Evolutionary conservation across 2,888 invertebrate species (phyloP), one percentile per base, ranked within the genome.

Genomic region (Lacanobia oleracea): DNA sequence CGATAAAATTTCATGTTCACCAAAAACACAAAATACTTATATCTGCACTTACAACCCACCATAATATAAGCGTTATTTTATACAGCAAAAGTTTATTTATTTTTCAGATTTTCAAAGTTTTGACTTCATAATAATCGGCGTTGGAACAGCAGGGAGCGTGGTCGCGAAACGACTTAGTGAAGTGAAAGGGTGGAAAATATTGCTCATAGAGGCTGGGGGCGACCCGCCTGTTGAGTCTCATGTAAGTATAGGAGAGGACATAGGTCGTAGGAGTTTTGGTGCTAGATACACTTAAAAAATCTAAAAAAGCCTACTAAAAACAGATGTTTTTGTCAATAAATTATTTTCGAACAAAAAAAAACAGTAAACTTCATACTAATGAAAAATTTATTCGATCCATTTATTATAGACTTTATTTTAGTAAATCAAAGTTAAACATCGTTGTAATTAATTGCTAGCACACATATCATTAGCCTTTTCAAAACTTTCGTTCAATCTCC

Each of bases 111-210:
- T 51, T 23, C 66, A 80, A 62, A 53, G 70, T 71, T 96, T 90
- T 85, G 97, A 96, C 84, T 97, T 96, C 83, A 95, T 96, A 75
- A 89, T 96, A 84, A 93, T 97, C 62, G 97, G 97, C n/a, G 97
- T 95, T 2, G 97, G 97, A 40, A 96, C 96, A 77, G 96, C 97
- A 2, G 97, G 97, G 9, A 96, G 97, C 83, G 96, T 97, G 51
- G 84, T 97, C 54, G 97, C 97, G n/a, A 97, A 96, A 88, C 91
- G 97, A 59, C 88, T 97, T 8, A 91, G 96, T 45, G 97, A 97
- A 89, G 74, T 81, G n/a, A 67, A 69, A 37, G 53, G 73, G 7
- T 80, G 82, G 75, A 83, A 70, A 14, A 67, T 87, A 53, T 68
- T 87, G n/a, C 40, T 88, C 6, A 43, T 88, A 48, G 88, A 88